These are phyloP conservation scores for Pomacea maculata DNA, from an alignment of 1,140 invertebrate species.

Conservation along the genomic window DNA sequence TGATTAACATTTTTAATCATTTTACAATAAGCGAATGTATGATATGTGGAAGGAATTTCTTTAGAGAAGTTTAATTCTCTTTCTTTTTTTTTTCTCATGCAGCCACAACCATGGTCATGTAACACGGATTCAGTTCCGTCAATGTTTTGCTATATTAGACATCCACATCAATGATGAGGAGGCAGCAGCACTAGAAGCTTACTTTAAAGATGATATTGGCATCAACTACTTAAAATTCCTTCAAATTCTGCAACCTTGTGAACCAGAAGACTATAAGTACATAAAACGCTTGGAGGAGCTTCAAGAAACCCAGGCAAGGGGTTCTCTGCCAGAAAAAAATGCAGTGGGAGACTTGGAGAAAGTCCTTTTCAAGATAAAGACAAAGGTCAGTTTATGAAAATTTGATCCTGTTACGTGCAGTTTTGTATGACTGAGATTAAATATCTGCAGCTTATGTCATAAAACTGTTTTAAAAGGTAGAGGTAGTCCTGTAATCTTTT, in stretches of 20 bases:
- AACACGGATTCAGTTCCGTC: conserved; percentile 62
- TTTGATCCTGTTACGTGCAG: not conserved
- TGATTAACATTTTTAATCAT: too few species aligned
- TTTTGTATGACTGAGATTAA: not conserved
- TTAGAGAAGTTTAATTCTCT: too few species aligned
- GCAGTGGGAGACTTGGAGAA: conserved; percentile 53
- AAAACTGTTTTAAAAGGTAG: too few species aligned
- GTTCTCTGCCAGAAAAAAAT: conserved; percentile 51
- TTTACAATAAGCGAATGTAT: too few species aligned
- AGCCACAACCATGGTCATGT: conserved; percentile 65
- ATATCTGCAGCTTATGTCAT: not conserved
- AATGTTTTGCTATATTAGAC: conserved; percentile 61
- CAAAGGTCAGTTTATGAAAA: conserved; percentile 49
- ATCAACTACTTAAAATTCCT: conserved; percentile 63
- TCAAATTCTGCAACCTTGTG: conserved; percentile 52
- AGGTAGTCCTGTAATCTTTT: too few species aligned
- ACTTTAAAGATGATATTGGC: conserved; percentile 61
- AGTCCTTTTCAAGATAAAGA: conserved; percentile 61
- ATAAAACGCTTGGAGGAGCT: conserved; percentile 57
- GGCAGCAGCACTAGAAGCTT: conserved; percentile 58
- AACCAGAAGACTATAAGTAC: conserved; percentile 54
- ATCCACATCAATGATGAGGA: conserved; percentile 55
- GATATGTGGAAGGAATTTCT: too few species aligned
- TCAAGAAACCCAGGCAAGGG: conserved; percentile 48
- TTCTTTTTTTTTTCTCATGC: conserved; percentile 19